A percentile compares a stretch with the other conserved stretches of the same genome.
phyloP scores from a whole-genome alignment of 2,113 vertebrate species.

The Toxotes jaculatrix region DNA sequence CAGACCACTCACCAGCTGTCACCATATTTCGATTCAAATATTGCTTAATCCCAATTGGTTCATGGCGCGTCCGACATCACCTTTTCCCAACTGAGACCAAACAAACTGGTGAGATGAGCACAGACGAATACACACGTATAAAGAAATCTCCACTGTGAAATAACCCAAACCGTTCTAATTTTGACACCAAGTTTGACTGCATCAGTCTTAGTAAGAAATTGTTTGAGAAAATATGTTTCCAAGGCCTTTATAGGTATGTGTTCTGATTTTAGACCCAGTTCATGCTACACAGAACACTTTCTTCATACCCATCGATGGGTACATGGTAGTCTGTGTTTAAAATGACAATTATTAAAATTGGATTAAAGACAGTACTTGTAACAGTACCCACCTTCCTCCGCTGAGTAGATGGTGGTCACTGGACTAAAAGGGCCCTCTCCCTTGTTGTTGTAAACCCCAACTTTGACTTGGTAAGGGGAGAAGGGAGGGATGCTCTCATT shows the following conservation, averaged over 20 bases:
- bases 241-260: background rate
- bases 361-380: background rate
- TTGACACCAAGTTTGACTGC: background rate
- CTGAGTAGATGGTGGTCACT: constrained; percentile 90
- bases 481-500: constrained; percentile 95
- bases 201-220: background rate
- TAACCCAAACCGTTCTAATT: background rate
- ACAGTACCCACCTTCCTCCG: constrained; percentile 90
- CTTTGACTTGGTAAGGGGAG: constrained; percentile 94
- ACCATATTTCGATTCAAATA: background rate
- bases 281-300: background rate
- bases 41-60: background rate
- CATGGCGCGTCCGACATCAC: too few species aligned
- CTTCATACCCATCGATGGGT: background rate
- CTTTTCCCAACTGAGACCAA: background rate
- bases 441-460: constrained; percentile 96
- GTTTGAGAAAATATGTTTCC: background rate
- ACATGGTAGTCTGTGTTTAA: background rate
- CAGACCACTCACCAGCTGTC: background rate
- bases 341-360: background rate
- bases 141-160: background rate
- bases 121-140: background rate
- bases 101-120: background rate
- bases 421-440: constrained; percentile 94
- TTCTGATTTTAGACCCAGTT: background rate